phyloP scores from a whole-genome alignment of 1,140 invertebrate genomes.

The Caenorhabditis brenneri region DNA sequence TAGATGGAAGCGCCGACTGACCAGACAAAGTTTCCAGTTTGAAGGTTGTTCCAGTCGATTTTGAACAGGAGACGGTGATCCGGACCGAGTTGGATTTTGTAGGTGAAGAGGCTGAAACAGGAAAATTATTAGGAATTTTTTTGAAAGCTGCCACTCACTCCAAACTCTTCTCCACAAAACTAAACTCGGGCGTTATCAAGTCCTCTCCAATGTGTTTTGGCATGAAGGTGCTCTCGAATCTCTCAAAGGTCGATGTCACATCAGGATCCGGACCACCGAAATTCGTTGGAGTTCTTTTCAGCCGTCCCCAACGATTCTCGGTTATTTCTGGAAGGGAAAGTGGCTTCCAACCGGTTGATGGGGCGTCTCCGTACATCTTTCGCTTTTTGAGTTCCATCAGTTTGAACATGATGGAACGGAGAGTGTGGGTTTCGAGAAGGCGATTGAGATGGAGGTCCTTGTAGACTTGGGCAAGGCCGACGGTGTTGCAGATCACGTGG shows the following conservation, averaged over 20 bases:
- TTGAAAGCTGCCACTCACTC: not conserved
- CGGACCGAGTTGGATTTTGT: conserved; percentile 24
- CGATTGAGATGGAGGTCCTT: not conserved
- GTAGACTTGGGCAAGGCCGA: not conserved
- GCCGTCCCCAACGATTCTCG: not conserved
- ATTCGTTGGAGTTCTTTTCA: not conserved
- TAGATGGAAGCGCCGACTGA: not conserved
- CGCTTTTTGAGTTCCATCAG: not conserved
- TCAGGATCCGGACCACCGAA: not conserved
- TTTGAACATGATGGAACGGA: not conserved
- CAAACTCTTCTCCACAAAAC: not conserved
- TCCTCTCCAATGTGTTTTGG: conserved; percentile 10
- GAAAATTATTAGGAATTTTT: no score
- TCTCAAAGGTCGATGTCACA: not conserved
- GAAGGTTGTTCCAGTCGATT: conserved; percentile 12
- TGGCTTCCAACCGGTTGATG: not conserved
- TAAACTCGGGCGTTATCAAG: conserved; percentile 9
- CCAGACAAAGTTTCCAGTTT: conserved; percentile 26
- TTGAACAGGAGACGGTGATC: not conserved
- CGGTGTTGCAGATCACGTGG: not conserved
- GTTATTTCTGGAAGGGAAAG: not conserved
- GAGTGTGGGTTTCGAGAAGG: not conserved
- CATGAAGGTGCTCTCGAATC: conserved; percentile 1
- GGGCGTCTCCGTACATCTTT: not conserved
- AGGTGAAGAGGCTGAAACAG: not conserved